phyloP scores from a whole-genome alignment of 2,888 invertebrate species.

The Heliconius sara region DNA sequence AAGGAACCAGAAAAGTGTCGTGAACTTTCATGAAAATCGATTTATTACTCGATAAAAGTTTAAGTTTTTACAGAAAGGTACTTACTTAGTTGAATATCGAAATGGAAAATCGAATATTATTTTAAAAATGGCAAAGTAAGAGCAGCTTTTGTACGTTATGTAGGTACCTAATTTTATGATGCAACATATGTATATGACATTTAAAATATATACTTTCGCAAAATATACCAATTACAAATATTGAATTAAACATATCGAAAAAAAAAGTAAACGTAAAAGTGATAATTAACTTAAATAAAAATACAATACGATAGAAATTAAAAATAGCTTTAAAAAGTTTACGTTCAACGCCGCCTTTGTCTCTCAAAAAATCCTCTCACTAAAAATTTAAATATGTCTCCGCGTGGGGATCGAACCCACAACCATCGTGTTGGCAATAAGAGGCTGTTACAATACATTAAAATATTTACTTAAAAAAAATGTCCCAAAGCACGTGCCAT shows the following conservation, averaged over 20 bases:
- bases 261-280: too few species aligned
- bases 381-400: too few species aligned
- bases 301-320: too few species aligned
- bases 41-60: slow-evolving; percentile 8
- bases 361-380: too few species aligned
- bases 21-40: slow-evolving; percentile 15
- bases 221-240: too few species aligned
- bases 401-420: background rate
- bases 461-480: background rate
- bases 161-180: background rate
- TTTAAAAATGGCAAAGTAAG: background rate
- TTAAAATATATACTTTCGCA: background rate
- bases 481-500: background rate
- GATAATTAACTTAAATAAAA: too few species aligned
- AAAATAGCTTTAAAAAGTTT: too few species aligned
- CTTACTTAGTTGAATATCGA: background rate
- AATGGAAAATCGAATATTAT: background rate
- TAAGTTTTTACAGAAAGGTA: background rate
- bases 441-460: background rate
- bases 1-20: slow-evolving; percentile 5
- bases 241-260: too few species aligned
- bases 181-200: background rate
- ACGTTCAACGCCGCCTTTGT: too few species aligned
- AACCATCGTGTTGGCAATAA: background rate
- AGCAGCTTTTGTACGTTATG: background rate